Evolutionary conservation across 1,140 invertebrate genomes (phyloP).

Genomic region (Lepidotrigona ventralis): DNA sequence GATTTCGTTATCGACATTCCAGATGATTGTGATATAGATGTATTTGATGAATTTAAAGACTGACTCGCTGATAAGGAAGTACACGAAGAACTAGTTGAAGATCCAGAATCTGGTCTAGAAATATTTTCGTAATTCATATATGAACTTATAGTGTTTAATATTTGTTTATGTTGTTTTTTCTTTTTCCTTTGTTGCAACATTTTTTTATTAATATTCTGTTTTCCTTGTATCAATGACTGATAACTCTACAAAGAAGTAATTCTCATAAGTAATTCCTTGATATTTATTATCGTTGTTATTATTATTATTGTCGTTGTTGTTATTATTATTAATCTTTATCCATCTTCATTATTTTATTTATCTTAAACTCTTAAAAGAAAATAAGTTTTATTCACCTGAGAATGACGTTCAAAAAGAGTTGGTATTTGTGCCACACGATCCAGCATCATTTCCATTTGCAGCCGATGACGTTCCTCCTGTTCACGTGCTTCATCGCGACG

Average conservation of each 20-base stretch:
- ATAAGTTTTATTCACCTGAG: slow-evolving; percentile 78
- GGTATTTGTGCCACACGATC: slow-evolving; percentile 85
- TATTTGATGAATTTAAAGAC: slow-evolving; percentile 67
- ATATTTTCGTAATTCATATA: slow-evolving; percentile 66
- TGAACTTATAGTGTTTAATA: slow-evolving; percentile 70
- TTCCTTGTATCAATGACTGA: slow-evolving; percentile 58
- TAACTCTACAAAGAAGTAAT: slow-evolving; percentile 67
- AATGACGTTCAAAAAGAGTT: slow-evolving; percentile 85
- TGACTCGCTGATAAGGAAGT: slow-evolving; percentile 63
- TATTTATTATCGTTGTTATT: not conserved
- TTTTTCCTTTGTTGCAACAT: slow-evolving; percentile 51
- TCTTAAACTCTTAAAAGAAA: not conserved
- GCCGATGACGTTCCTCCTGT: slow-evolving; percentile 83
- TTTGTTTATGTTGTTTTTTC: slow-evolving; percentile 55
- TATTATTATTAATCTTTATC: not conserved
- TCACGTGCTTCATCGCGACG: slow-evolving; percentile 84
- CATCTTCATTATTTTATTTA: not conserved
- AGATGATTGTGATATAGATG: slow-evolving; percentile 57
- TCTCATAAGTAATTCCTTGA: not conserved
- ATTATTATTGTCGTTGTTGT: not conserved
- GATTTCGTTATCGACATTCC: slow-evolving; percentile 64
- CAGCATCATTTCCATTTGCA: slow-evolving; percentile 87
- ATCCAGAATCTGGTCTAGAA: slow-evolving; percentile 72
- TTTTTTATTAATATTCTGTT: slow-evolving; percentile 26
- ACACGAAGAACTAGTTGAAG: slow-evolving; percentile 71